Base-by-base conservation (phyloP, 2,888 invertebrate species). In the Drepanosiphum platanoidis region DNA sequence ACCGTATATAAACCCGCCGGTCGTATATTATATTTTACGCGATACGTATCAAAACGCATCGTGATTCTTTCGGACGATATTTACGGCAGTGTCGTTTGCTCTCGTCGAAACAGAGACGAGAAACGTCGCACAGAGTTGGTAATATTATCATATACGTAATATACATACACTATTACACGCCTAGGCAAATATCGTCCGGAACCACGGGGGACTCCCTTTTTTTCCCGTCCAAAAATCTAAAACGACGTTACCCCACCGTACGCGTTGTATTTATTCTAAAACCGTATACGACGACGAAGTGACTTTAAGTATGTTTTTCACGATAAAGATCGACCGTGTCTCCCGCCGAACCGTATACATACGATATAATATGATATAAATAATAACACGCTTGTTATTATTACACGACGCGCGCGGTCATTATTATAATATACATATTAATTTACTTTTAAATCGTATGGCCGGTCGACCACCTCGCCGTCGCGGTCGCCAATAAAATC, bases 171-270 rank as follows among this genome's bases (percentile, higher is more conserved):
- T 1, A 0, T 18, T 30, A 30, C n/a, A 3, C 15, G 13, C n/a
- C 58, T 32, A 22, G 27, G 71, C 71, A 36, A 42, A 72, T 61
- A 34, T 72, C 52, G n/a, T 27, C 32, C 39, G 22, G n/a, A 22
- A 64, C 77, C 36, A 71, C 81, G 75, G 52, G 81, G 81, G 81
- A 81, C 71, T 81, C 84, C n/a, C n/a, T n/a, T n/a, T n/a, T n/a
- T n/a, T n/a, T n/a, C n/a, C n/a, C n/a, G n/a, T n/a, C n/a, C n/a
- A n/a, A n/a, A n/a, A n/a, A n/a, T n/a, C n/a, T n/a, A n/a, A n/a
- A n/a, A n/a, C n/a, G n/a, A n/a, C n/a, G n/a, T n/a, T n/a, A n/a
- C n/a, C n/a, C n/a, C n/a, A n/a, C n/a, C n/a, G 30, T 1, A n/a
- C 79, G 30, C 68, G 32, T 22, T 58, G 4, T 18, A 5, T n/a